These are phyloP conservation scores for Zoanthus sociatus DNA, from an alignment of 92 coral and sea anemone genomes.

Conservation along the genomic window DNA sequence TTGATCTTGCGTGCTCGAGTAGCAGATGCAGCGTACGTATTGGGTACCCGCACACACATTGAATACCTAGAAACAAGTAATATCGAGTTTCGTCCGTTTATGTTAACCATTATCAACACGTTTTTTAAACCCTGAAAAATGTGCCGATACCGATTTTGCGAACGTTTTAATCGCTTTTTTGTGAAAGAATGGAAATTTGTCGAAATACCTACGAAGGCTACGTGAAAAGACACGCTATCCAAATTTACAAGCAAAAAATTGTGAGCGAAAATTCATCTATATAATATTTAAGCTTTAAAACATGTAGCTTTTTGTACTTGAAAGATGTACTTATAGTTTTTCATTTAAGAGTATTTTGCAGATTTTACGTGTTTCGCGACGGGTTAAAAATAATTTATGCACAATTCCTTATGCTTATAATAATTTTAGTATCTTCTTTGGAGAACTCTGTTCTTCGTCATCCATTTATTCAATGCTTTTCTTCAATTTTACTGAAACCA, in stretches of 20 bases:
- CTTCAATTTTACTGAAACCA: too few species aligned
- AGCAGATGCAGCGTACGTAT: background rate
- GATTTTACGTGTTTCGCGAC: too few species aligned
- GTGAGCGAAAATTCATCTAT: background rate
- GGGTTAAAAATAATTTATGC: too few species aligned
- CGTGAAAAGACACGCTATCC: background rate
- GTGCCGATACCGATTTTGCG: background rate
- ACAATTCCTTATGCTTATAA: too few species aligned
- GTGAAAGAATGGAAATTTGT: background rate
- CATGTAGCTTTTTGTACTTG: background rate
- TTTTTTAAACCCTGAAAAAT: background rate
- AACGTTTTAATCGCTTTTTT: background rate
- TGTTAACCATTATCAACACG: background rate
- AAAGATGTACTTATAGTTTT: background rate
- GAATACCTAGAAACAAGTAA: background rate
- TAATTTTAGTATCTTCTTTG: too few species aligned
- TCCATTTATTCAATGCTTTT: too few species aligned
- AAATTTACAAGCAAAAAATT: background rate
- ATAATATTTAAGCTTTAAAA: background rate
- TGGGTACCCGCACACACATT: background rate
- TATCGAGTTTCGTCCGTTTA: background rate
- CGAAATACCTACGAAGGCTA: background rate
- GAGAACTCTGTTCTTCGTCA: too few species aligned
- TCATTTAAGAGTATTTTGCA: background rate
- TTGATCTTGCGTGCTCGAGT: conserved; percentile 1